phyloP scores from a whole-genome alignment of 1,140 invertebrate genomes.

The Drosophila ogumai region DNA sequence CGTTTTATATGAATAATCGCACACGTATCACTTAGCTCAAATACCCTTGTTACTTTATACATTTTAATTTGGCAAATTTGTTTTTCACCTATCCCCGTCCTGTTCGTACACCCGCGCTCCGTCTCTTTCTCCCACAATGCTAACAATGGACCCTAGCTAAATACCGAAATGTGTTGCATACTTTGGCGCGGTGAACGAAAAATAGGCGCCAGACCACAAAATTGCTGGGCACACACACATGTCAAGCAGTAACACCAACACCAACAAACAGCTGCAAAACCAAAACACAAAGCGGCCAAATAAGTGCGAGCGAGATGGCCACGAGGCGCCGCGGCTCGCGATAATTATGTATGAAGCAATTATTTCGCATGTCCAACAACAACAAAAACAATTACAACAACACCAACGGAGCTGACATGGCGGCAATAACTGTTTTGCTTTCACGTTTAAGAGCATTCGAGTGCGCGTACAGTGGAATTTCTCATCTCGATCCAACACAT shows the following conservation, averaged over 20 bases:
- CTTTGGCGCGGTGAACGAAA: conserved; percentile 47
- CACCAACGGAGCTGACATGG: conserved; percentile 36
- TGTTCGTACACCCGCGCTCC: neutral
- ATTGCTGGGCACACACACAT: conserved; percentile 49
- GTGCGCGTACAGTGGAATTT: conserved; percentile 17
- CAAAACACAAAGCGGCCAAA: conserved; percentile 23
- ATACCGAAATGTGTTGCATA: conserved; percentile 57
- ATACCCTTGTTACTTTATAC: conserved; percentile 50
- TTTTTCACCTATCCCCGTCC: conserved; percentile 22
- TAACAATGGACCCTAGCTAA: conserved; percentile 39
- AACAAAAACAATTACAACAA: conserved; percentile 42
- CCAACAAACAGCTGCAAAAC: conserved; percentile 44
- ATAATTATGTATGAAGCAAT: conserved; percentile 82
- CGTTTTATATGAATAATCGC: conserved; percentile 42
- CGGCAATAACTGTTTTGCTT: conserved; percentile 60
- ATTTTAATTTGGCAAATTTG: conserved; percentile 56
- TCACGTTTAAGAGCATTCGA: conserved; percentile 55
- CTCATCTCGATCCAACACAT: neutral
- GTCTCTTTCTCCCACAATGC: neutral
- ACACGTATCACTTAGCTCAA: conserved; percentile 26
- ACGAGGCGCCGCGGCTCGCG: conserved; percentile 35
- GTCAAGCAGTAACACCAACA: conserved; percentile 30
- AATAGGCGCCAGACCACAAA: conserved; percentile 67
- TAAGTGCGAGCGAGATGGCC: neutral
- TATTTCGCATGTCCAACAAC: conserved; percentile 73